Conservation (phyloP, 2,888 invertebrate genomes). For the Teinopalpus imperialis region DNA sequence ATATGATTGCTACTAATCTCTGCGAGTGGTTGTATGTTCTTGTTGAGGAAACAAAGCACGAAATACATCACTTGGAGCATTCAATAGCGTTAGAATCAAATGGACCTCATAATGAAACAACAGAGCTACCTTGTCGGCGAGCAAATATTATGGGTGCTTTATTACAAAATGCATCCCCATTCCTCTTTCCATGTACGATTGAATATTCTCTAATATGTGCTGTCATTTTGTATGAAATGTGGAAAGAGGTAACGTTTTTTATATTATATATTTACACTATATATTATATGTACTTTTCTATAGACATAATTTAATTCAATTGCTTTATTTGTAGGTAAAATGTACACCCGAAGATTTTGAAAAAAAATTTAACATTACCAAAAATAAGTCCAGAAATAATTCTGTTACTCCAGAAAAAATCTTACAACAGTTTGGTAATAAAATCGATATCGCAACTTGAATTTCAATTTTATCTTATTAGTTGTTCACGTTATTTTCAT, state of each 20-base stretch:
- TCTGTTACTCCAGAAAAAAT: slow-evolving; percentile 77
- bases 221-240: slow-evolving; percentile 94
- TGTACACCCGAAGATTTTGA: slow-evolving; percentile 75
- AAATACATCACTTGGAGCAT: slow-evolving; percentile 87
- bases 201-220: slow-evolving; percentile 96
- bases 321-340: slow-evolving; percentile 58
- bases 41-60: slow-evolving; percentile 94
- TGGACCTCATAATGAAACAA: slow-evolving; percentile 38
- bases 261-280: too few species aligned
- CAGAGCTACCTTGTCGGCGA: slow-evolving; percentile 72
- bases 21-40: slow-evolving; percentile 96
- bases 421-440: slow-evolving; percentile 75
- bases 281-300: not conserved
- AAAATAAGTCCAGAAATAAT: slow-evolving; percentile 70
- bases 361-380: slow-evolving; percentile 59
- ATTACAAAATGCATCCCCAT: slow-evolving; percentile 87
- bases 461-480: too few species aligned
- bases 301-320: too few species aligned
- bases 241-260: slow-evolving; percentile 87
- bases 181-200: slow-evolving; percentile 93
- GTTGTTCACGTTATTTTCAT: too few species aligned
- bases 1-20: slow-evolving; percentile 95
- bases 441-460: too few species aligned
- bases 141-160: slow-evolving; percentile 87
- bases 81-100: slow-evolving; percentile 43